Evolutionary conservation across 1,140 invertebrate genomes (phyloP), one percentile per base, ranked within the genome.

Genomic region (Drosophila punjabiensis): DNA sequence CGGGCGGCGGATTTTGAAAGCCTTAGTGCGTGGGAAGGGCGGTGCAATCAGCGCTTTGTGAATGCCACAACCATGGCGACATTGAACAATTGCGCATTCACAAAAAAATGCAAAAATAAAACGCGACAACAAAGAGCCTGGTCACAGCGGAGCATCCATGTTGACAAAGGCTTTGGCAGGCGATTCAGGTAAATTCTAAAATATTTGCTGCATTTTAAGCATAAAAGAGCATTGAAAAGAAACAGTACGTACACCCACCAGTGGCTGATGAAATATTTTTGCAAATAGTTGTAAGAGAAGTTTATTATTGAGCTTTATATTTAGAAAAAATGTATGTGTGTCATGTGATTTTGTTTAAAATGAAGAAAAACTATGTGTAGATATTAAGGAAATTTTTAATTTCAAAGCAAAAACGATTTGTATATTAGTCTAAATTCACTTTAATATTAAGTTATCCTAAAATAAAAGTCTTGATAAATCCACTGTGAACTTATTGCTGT

Each of bases 11-110:
- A 45, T 41, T n/a, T 45, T 68, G 63, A 61, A 71, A 70, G 76
- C 56, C 56, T 78, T 63, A 52, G 64, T 60, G 43, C 53, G 52
- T 60, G 37, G 64, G 64, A 5, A 10, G n/a, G 45, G 65, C 35
- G 43, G n/a, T 68, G 68, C 84, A 81, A 83, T 87, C 84, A 83
- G 69, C 73, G 84, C 80, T 88, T 87, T 87, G 80, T 88, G 66
- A 59, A 67, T 75, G 68, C 67, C 76, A 79, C 77, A 71, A 73
- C 67, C 66, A 71, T 58, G 67, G 61, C 48, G 76, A 78, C 76
- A 69, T 47, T 50, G 77, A 76, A 65, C 61, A 79, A 79, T 78
- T 62, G 59, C 50, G 50, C 41, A 58, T 58, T 20, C 73, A 43
- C 30, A 37, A 24, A 69, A 33, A 24, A 28, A 48, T 5, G 13